Percentiles rank a stretch among this genome's conserved stretches.
phyloP scores from a whole-genome alignment of 2,797 vertebrate species.

The Macroramphosus scolopax region DNA sequence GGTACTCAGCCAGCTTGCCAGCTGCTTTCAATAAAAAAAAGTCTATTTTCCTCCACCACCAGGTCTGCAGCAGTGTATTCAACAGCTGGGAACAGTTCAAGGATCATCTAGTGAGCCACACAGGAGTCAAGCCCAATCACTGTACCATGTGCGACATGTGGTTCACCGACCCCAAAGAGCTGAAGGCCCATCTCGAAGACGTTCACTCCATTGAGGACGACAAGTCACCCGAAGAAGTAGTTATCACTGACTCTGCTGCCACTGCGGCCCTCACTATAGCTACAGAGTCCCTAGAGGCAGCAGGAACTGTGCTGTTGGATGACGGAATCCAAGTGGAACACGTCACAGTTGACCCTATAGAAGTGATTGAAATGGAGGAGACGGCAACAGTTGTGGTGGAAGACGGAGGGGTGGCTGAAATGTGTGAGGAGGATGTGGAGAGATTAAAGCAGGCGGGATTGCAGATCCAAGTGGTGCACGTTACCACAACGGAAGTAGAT shows the following conservation, averaged over 20 bases:
- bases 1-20: no score
- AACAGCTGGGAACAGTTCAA: slow-evolving; percentile 99
- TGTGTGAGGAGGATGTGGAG: slow-evolving; percentile 77
- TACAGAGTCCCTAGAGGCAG: slow-evolving; percentile 73
- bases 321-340: slow-evolving; percentile 83
- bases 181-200: slow-evolving; percentile 86
- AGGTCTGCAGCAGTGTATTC: slow-evolving; percentile 98
- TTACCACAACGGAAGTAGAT: slow-evolving; percentile 63
- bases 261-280: slow-evolving; percentile 63
- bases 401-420: slow-evolving; percentile 69
- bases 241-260: slow-evolving; percentile 80
- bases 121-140: slow-evolving; percentile 95
- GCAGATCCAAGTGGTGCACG: slow-evolving; percentile 86
- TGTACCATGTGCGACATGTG: slow-evolving; percentile 96
- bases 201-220: slow-evolving; percentile 82
- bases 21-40: no score
- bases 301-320: slow-evolving; percentile 85
- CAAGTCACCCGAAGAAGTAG: slow-evolving; percentile 72
- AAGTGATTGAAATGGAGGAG: slow-evolving; percentile 86
- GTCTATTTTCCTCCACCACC: slow-evolving; percentile 8
- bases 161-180: slow-evolving; percentile 93
- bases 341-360: slow-evolving; percentile 89
- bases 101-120: slow-evolving; percentile 95
- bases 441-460: slow-evolving; percentile 80
- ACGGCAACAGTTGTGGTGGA: slow-evolving; percentile 84